Base-by-base conservation (phyloP, 2,113 vertebrate genomes). In the Panthera uncia region DNA sequence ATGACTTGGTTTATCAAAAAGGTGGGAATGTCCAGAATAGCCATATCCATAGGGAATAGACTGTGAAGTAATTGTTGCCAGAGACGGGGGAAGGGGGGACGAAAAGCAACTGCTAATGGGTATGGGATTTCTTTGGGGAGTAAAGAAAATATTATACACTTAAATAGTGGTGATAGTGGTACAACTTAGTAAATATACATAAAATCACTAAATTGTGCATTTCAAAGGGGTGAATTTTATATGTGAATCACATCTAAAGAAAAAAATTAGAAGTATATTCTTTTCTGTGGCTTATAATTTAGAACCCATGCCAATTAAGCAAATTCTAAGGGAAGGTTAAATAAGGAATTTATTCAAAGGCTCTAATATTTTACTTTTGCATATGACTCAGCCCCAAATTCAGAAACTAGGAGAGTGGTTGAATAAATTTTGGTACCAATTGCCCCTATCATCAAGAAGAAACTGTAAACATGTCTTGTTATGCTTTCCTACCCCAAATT, bases 251-350 rank as follows among this genome's bases (percentile, higher is more conserved):
- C 48, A 87, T 57, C 45, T 84, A 73, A 90, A 25, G 45, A 14
- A 48, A 66, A 38, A 61, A 69, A 31, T 65, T 57, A 33, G 7
- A 48, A 83, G 27, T 18, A 25, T 29, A 16, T 88, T 85, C 50
- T 71, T 88, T 91, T 55, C 73, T 89, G 27, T 68, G 33, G 25
- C 13, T 85, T 16, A n/a, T 29, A 93, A 90, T 78, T 87, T 55
- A 90, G 41, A 90, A 90, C 38, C 29, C 27, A n/a, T 68, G n/a
- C 31, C 69, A 80, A 41, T 84, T 73, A 78, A 90, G 66, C 25
- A 85, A 91, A 16, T 79, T 96, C 63, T 73, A 65, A 92, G 45
- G 25, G 69, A 50, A 92, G 63, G 79, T 83, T 88, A 97, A 90
- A 36, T 76, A 41, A 71, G 33, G 1, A 71, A 92, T 89, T 76